phyloP scores from a whole-genome alignment of 37 sponge, comb jelly and placozoan genomes.

The Bolinopsis microptera region DNA sequence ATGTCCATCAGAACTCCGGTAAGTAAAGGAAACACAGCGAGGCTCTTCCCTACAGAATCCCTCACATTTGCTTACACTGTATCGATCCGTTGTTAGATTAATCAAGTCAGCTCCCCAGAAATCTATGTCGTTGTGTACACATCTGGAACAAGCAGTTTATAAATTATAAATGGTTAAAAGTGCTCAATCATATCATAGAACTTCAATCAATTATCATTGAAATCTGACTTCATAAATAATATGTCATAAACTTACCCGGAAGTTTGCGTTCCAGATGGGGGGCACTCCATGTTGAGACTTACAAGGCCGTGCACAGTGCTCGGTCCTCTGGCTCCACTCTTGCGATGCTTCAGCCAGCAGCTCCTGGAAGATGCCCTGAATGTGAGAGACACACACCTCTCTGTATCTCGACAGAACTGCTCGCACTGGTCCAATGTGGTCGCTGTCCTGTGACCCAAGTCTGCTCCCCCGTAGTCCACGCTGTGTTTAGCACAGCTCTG shows the following conservation, averaged over 20 bases:
- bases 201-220: no score
- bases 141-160: no score
- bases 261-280: no score
- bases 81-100: neutral
- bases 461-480: neutral
- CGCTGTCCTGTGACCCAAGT: neutral
- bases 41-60: neutral
- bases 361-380: neutral
- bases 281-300: slow-evolving; percentile 1
- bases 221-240: no score
- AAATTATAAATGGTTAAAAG: no score
- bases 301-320: neutral
- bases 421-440: neutral
- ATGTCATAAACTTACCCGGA: no score
- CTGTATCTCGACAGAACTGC: neutral
- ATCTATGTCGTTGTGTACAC: neutral
- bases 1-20: neutral
- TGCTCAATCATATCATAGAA: no score
- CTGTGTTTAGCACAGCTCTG: neutral
- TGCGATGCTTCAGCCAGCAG: neutral
- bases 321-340: slow-evolving; percentile 33
- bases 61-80: neutral
- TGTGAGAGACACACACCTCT: slow-evolving; percentile 1
- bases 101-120: neutral
- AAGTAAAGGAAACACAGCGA: neutral